These are phyloP conservation scores for Talpa occidentalis DNA, from an alignment of 2,113 vertebrate species.

Conservation along the genomic window DNA sequence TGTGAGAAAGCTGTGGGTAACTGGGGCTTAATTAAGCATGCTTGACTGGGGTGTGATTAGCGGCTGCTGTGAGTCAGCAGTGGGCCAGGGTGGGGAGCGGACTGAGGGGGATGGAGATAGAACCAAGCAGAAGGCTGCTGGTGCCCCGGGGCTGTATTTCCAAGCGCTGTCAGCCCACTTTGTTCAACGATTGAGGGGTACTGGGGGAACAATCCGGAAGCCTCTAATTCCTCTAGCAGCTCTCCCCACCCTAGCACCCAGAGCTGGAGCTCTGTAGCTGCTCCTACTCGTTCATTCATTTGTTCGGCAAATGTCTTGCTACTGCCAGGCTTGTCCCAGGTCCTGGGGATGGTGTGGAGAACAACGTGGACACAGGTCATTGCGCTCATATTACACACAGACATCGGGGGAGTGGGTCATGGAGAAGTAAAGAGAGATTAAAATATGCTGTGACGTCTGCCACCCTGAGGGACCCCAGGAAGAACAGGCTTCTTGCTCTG, in stretches of 20 bases:
- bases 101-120: not conserved
- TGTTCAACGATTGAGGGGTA: not conserved
- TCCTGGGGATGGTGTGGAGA: not conserved
- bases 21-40: slow-evolving; percentile 64
- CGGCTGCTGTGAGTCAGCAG: slow-evolving; percentile 51
- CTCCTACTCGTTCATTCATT: not conserved
- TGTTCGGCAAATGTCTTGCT: not conserved
- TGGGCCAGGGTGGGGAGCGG: not conserved
- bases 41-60: slow-evolving; percentile 62
- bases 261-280: too few relatives aligned
- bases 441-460: not conserved
- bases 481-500: not conserved
- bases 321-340: not conserved
- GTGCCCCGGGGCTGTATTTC: not conserved
- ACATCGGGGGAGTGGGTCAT: not conserved
- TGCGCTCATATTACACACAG: not conserved
- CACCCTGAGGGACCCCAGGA: not conserved
- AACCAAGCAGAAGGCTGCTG: not conserved
- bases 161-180: not conserved
- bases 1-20: slow-evolving; percentile 13
- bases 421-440: not conserved
- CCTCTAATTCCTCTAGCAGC: not conserved
- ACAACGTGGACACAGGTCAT: not conserved
- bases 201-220: not conserved
- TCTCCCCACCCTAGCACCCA: not conserved